Conservation (phyloP, 2,113 vertebrate species). For the Symphodus melops region DNA sequence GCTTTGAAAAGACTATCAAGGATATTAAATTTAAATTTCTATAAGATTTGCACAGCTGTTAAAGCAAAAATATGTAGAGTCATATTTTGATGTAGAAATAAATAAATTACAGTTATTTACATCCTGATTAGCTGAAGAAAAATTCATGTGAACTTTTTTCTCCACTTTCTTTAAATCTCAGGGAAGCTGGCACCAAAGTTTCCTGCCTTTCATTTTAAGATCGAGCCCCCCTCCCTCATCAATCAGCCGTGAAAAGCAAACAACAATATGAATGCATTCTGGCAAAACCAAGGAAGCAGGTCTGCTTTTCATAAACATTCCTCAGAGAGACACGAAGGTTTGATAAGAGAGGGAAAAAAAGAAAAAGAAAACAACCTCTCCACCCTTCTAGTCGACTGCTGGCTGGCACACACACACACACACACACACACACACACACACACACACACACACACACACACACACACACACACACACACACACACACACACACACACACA, state of each 20-base stretch:
- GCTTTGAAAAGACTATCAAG: background rate
- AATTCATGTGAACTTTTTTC: background rate
- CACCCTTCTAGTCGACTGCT: slow-evolving; percentile 39
- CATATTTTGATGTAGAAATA: background rate
- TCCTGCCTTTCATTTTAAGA: slow-evolving; percentile 68
- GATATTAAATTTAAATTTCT: background rate
- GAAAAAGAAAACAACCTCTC: slow-evolving; percentile 49
- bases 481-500: slow-evolving; percentile 20
- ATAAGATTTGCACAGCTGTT: slow-evolving; percentile 7
- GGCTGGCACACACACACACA: slow-evolving; percentile 22
- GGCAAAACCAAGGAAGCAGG: slow-evolving; percentile 67
- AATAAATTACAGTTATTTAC: too few relatives aligned
- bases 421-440: slow-evolving; percentile 4
- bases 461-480: slow-evolving; percentile 11
- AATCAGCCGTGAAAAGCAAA: slow-evolving; percentile 76
- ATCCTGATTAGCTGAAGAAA: background rate
- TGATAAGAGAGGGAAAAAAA: slow-evolving; percentile 65
- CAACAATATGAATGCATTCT: slow-evolving; percentile 68
- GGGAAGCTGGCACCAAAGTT: slow-evolving; percentile 50
- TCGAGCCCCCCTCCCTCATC: slow-evolving; percentile 57
- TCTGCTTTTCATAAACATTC: slow-evolving; percentile 80
- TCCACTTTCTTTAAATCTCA: slow-evolving; percentile 16
- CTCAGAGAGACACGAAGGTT: slow-evolving; percentile 59
- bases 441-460: slow-evolving; percentile 15
- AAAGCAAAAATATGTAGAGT: background rate